A percentile compares a stretch with the other conserved stretches of the same genome.
phyloP scores from a whole-genome alignment of 2,888 invertebrate species.

The Adelognathus sp. region DNA sequence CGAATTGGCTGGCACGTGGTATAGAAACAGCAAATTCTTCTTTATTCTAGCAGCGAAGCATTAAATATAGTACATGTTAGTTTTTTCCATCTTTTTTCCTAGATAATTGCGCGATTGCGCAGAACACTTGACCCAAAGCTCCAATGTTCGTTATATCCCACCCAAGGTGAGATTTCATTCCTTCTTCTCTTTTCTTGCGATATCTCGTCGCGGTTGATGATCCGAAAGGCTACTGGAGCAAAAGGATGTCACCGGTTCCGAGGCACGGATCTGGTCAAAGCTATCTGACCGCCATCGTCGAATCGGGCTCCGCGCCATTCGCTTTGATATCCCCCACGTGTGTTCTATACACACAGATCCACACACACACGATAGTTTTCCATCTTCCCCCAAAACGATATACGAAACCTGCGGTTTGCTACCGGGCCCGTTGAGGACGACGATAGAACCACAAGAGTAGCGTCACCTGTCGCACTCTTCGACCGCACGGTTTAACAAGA shows the following conservation, averaged over 20 bases:
- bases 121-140: background rate
- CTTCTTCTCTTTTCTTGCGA: background rate
- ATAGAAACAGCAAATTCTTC: background rate
- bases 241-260: background rate
- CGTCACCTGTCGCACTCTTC: constrained; percentile 17
- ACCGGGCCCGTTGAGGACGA: background rate
- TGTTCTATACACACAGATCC: too few relatives aligned
- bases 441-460: constrained; percentile 14
- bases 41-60: background rate
- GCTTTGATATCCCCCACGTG: constrained; percentile 29
- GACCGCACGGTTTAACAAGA: constrained; percentile 43
- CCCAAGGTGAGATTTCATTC: background rate
- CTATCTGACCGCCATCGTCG: constrained; percentile 4
- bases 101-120: background rate
- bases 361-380: constrained; percentile 33
- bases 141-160: background rate
- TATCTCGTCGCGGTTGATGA: background rate
- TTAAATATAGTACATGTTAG: background rate
- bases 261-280: background rate
- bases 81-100: background rate
- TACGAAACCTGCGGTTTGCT: constrained; percentile 15
- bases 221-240: background rate
- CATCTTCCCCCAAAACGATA: background rate
- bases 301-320: constrained; percentile 15
- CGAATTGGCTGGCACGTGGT: too few relatives aligned